These are phyloP conservation scores for Xiphophorus maculatus DNA, from an alignment of 2,113 vertebrate genomes.

Conservation along the genomic window DNA sequence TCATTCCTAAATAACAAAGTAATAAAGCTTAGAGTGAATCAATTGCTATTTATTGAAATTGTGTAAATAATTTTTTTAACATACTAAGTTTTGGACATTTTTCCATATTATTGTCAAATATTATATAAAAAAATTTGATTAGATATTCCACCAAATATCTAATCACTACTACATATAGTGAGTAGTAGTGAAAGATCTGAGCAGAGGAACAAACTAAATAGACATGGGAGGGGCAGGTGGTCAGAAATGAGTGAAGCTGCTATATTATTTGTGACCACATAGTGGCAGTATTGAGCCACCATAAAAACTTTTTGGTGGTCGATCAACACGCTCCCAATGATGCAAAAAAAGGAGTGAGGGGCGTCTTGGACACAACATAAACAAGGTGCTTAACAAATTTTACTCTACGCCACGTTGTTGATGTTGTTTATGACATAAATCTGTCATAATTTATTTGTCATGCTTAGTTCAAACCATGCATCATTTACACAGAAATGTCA, in stretches of 20 bases:
- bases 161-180: no score
- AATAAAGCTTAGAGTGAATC: no score
- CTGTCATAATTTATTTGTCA: background rate
- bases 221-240: background rate
- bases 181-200: no score
- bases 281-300: constrained; percentile 52
- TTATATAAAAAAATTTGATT: no score
- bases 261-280: constrained; percentile 16
- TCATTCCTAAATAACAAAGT: no score
- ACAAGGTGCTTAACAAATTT: background rate
- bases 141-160: no score
- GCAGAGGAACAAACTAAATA: fast-evolving
- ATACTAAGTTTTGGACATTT: no score
- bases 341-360: background rate
- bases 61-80: no score
- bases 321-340: background rate
- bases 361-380: background rate
- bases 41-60: no score
- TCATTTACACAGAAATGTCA: background rate
- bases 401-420: background rate
- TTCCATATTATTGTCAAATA: no score
- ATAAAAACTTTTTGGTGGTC: background rate
- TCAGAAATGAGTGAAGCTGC: background rate
- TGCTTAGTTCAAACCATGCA: background rate
- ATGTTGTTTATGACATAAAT: background rate